Evolutionary conservation across 2,113 vertebrate genomes (phyloP), one percentile per base, ranked within the genome.

Genomic region (Rostratula benghalensis): DNA sequence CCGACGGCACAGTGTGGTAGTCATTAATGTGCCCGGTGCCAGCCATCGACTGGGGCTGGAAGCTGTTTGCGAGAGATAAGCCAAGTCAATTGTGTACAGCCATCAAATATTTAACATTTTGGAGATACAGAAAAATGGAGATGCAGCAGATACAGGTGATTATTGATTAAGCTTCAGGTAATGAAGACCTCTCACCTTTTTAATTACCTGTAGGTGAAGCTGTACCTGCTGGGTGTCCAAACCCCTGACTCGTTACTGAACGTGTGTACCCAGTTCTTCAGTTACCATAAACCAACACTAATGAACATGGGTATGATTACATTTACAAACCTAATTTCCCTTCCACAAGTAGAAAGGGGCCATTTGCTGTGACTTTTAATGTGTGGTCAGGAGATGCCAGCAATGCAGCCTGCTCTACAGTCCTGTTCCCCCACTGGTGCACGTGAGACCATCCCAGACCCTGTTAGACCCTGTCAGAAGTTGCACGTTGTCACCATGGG

Each of bases 51-150:
- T 41, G 77, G 92, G 87, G 75, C 96, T 90, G 93, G 61, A 75
- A 87, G 81, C 97, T 98, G 97, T 70, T 90, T 70, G 81, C 1
- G 1, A 63, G 82, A 97, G 98, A 98, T 96, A 93, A 98, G 96
- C 78, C 83, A n/a, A 92, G 87, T 91, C 97, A 96, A 89, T 96
- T 96, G 94, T 90, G 95, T 94, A 51, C 96, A 97, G 82, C 95
- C 96, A 94, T 96, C 96, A 88, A 84, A 96, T 79, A 54, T 46
- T 87, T 63, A 39, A 73, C 87, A 41, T 41, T 90, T 82, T 33
- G 41, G 67, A 94, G 79, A 93, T n/a, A 84, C 89, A 95, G 87
- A 21, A 80, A 76, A 68, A 78, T n/a, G 68, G 41, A 90, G 92
- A 94, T 89, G 88, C 46, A 50, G 35, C 51, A 77, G 89, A 48